Base-by-base conservation (phyloP, 2,797 vertebrate species). In the Melanotaenia maccullochi region DNA sequence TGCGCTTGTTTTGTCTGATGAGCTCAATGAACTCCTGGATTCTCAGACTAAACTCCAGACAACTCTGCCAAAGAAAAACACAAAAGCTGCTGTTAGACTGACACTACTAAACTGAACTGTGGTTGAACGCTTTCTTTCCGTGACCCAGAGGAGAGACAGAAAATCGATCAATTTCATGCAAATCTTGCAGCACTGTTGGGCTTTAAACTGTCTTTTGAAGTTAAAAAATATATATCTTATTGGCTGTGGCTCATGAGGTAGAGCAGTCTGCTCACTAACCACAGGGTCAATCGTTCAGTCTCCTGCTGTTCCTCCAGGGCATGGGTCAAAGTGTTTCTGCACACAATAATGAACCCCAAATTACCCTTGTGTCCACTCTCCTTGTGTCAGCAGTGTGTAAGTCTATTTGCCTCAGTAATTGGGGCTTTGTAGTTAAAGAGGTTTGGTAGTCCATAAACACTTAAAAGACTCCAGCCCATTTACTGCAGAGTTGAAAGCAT, bases 21-120 rank as follows among this genome's bases (percentile, higher is more conserved):
- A 99, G 97, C 89, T 99, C 98, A 49, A 99, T 99, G 92, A 99
- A 99, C 93, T 99, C 98, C 92, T 99, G 98, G 90, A 99, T 99
- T 93, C 98, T 96, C 78, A 99, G 95, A 91, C 98, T 99, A 93
- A 99, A 99, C 93, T 99, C 98, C 89, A 99, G 94, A 91, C 97
- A 99, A 87, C 98, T 99, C 98, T 99, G 93, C 1, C 73, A 87
- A 91, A 87, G 25, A 75, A 13, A 73, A 0, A 65, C 18, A 76
- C 0, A 65, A 52, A 33, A 2, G 30, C 6, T 11, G 1, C 0
- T 38, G 51, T 30, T 2, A 4, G 38, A 16, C 65, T 67, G 13
- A 47, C 54, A 71, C 0, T 14, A 40, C 8, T 6, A 7, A 0
- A 35, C 35, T 1, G 9, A 52, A 24, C 49, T 24, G 49, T 24